These are phyloP conservation scores for Crocidura indochinensis DNA, from an alignment of 2,797 vertebrate species.

Conservation along the genomic window DNA sequence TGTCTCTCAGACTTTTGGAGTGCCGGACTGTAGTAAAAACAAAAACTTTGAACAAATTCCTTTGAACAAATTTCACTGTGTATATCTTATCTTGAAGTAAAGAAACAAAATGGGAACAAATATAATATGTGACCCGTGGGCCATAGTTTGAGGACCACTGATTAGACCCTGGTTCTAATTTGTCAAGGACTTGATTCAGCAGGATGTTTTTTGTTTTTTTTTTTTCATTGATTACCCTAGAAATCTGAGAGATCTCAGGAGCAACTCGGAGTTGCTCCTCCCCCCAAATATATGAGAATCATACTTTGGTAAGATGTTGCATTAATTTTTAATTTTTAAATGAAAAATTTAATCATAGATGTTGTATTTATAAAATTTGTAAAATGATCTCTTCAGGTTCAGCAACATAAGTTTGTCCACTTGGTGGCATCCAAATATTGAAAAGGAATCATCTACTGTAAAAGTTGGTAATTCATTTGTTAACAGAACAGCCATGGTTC, in stretches of 20 bases:
- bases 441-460: conserved; percentile 61
- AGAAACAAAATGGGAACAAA: no score
- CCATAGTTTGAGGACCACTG: no score
- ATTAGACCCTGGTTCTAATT: background rate
- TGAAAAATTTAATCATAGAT: background rate
- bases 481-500: background rate
- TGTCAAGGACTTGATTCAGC: background rate
- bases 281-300: background rate
- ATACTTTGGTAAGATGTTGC: background rate
- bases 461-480: conserved; percentile 20
- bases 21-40: no score
- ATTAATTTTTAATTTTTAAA: conserved; percentile 34
- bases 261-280: conserved; percentile 10
- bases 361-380: conserved; percentile 28
- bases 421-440: conserved; percentile 87
- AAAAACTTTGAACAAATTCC: no score
- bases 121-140: no score
- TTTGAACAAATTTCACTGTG: no score
- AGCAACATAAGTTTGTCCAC: conserved; percentile 84
- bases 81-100: no score
- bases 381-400: background rate
- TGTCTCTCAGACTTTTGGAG: no score
- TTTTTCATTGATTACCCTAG: conserved; percentile 18
- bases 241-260: no score
- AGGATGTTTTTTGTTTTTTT: conserved; percentile 46